phyloP scores from a whole-genome alignment of 2,797 vertebrate genomes.

The Myotis planiceps region DNA sequence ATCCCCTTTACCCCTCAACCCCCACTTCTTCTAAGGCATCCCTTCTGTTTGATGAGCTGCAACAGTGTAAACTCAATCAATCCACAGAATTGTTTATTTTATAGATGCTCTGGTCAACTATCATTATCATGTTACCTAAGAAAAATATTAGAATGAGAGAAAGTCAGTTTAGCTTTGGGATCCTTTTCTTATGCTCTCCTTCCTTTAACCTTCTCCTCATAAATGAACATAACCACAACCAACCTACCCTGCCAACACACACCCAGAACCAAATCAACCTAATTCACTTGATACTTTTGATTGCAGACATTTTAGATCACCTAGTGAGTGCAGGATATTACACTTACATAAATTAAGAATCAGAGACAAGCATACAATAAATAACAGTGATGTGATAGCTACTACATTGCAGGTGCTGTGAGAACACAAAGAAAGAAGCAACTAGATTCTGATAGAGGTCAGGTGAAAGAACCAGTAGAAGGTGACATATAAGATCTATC shows the following conservation, averaged over 20 bases:
- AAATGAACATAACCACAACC: background rate
- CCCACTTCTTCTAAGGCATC: background rate
- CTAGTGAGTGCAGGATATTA: background rate
- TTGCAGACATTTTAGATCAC: background rate
- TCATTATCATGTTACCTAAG: background rate
- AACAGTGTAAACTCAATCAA: background rate
- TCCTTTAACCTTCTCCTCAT: background rate
- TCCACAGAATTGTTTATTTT: slow-evolving; percentile 37
- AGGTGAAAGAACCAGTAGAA: background rate
- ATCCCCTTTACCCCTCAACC: background rate
- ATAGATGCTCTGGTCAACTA: slow-evolving; percentile 54
- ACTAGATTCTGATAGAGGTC: background rate
- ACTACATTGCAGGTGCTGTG: background rate
- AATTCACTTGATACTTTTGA: background rate
- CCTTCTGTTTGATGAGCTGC: background rate
- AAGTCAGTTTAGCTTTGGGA: slow-evolving; percentile 2
- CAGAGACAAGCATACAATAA: background rate
- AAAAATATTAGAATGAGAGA: background rate
- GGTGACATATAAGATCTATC: background rate
- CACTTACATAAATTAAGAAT: background rate
- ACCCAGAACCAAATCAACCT: background rate
- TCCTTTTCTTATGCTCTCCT: background rate
- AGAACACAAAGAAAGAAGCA: background rate
- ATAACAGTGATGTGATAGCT: background rate
- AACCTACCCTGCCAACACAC: background rate